Conservation (phyloP, 2,797 vertebrate genomes). For the Gallirallus australis region DNA sequence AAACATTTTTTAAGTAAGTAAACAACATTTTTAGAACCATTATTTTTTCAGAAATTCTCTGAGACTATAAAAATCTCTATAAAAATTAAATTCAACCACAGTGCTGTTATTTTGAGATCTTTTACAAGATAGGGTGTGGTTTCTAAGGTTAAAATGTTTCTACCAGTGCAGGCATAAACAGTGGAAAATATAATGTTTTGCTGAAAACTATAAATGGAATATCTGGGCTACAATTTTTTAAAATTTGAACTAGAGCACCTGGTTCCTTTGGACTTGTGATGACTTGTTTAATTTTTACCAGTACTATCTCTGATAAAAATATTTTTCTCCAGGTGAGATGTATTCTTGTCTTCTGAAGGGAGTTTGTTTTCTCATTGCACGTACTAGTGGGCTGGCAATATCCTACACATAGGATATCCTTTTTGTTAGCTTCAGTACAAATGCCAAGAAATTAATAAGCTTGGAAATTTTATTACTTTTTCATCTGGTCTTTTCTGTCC, state of each 20-base stretch:
- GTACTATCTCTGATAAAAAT: neutral
- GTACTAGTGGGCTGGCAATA: neutral
- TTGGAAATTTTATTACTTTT: neutral
- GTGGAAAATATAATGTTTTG: conserved; percentile 62
- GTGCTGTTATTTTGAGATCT: conserved; percentile 78
- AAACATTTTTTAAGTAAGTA: neutral
- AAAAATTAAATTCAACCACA: conserved; percentile 74
- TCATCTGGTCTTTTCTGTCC: neutral
- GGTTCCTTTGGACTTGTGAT: neutral
- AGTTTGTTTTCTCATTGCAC: neutral
- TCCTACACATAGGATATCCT: neutral
- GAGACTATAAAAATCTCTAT: conserved; percentile 17
- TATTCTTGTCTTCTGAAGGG: neutral
- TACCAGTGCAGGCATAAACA: conserved; percentile 56
- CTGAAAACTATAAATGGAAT: conserved; percentile 33
- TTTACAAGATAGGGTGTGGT: conserved; percentile 79
- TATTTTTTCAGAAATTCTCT: conserved; percentile 53
- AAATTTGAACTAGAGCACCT: neutral
- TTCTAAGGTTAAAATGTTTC: conserved; percentile 72
- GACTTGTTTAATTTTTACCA: neutral
- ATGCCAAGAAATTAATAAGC: neutral
- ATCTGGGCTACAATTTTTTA: neutral
- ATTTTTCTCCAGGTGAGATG: neutral
- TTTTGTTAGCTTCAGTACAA: neutral
- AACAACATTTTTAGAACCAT: neutral